phyloP scores from a whole-genome alignment of 1,140 invertebrate species.

The Eulimnadia texana region DNA sequence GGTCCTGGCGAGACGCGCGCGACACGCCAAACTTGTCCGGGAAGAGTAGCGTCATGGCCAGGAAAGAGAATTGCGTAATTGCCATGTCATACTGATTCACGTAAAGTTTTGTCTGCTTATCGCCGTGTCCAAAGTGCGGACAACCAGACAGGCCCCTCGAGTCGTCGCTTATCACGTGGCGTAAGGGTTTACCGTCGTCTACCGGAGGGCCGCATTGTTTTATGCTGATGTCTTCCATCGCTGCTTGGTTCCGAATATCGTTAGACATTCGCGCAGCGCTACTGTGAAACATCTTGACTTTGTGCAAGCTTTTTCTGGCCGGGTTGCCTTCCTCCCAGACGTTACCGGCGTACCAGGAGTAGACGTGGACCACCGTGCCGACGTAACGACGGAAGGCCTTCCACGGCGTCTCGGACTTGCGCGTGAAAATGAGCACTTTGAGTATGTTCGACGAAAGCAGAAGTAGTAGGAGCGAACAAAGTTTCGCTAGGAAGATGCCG shows the following conservation, averaged over 20 bases:
- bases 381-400: slow-evolving; percentile 60
- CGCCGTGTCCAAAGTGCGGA: too few relatives aligned
- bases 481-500: slow-evolving; percentile 41
- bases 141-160: not conserved
- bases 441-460: slow-evolving; percentile 46
- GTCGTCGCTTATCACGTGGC: not conserved
- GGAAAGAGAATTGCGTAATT: slow-evolving; percentile 71
- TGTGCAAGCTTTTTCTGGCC: slow-evolving; percentile 30
- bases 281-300: slow-evolving; percentile 33
- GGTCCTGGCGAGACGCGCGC: slow-evolving; percentile 36
- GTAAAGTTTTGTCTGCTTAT: not conserved
- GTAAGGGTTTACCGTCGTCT: not conserved
- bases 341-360: slow-evolving; percentile 53
- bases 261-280: slow-evolving; percentile 26
- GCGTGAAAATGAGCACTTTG: slow-evolving; percentile 44
- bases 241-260: not conserved
- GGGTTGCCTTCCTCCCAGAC: slow-evolving; percentile 33
- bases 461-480: slow-evolving; percentile 40
- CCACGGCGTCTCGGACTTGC: slow-evolving; percentile 41
- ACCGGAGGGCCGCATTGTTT: not conserved
- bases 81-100: slow-evolving; percentile 53
- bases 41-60: slow-evolving; percentile 54
- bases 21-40: slow-evolving; percentile 46
- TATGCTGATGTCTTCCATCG: not conserved
- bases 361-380: slow-evolving; percentile 50